Evolutionary conservation across 64 coral and sea anemone genomes (phyloP).

Genomic region (Cladopsammia gracilis): DNA sequence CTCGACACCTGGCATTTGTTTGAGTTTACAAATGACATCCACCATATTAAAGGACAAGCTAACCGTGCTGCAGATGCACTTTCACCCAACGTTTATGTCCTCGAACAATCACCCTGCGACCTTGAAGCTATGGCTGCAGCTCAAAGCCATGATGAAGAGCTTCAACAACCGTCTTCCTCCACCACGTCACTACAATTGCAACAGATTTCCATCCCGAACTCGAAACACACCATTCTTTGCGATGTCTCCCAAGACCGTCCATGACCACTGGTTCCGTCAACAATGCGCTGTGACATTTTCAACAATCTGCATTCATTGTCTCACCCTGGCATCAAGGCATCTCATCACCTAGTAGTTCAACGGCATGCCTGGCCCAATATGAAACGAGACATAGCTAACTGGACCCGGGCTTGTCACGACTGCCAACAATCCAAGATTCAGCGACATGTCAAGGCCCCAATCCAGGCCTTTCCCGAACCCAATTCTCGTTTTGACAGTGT

Average conservation of each 20-base stretch:
- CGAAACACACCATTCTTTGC: constrained; percentile 2
- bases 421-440: no score
- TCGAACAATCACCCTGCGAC: neutral
- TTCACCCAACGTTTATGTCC: neutral
- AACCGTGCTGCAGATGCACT: constrained; percentile 47
- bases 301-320: no score
- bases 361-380: no score
- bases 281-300: no score
- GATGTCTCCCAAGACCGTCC: no score
- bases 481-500: no score
- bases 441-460: no score
- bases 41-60: no score
- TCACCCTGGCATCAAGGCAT: no score
- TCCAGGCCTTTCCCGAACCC: no score
- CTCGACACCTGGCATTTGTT: neutral
- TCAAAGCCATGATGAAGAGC: neutral
- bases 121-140: constrained; percentile 1
- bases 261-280: no score
- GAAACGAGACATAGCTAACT: neutral
- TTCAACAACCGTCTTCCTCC: neutral
- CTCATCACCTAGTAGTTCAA: no score
- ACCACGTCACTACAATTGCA: neutral
- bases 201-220: neutral
- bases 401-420: neutral
- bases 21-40: constrained; percentile 21